phyloP scores from a whole-genome alignment of 2,113 vertebrate genomes.

The Oxygymnocypris stewartii region DNA sequence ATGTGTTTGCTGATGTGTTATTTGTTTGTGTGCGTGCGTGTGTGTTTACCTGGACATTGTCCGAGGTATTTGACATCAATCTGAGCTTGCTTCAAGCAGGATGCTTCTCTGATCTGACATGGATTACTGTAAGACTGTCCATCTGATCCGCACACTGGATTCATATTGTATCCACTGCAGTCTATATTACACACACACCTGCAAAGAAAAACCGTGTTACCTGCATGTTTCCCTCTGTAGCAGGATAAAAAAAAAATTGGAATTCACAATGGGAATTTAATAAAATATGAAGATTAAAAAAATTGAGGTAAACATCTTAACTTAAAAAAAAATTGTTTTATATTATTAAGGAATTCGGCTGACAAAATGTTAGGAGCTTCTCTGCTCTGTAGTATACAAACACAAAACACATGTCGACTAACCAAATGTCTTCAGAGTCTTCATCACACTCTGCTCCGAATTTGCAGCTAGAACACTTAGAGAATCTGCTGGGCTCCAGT shows the following conservation, averaged over 20 bases:
- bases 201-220: background rate
- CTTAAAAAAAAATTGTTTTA: background rate
- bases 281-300: background rate
- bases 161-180: conserved; percentile 11
- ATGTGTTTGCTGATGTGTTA: background rate
- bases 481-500: conserved; percentile 12
- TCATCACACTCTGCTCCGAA: conserved; percentile 30
- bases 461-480: conserved; percentile 12
- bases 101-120: conserved; percentile 25
- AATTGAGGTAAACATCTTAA: background rate
- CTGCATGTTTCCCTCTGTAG: background rate
- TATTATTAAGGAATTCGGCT: background rate
- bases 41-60: conserved; percentile 26
- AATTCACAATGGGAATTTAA: background rate
- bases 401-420: background rate
- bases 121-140: conserved; percentile 19
- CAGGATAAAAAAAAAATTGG: background rate
- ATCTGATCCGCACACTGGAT: conserved; percentile 28
- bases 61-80: conserved; percentile 18
- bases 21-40: background rate
- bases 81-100: conserved; percentile 29
- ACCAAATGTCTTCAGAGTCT: conserved; percentile 30
- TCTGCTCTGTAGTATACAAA: background rate
- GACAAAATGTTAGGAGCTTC: background rate
- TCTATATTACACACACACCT: conserved; percentile 27